phyloP scores from a whole-genome alignment of 2,888 invertebrate genomes.

The Mellilla xanthometata region DNA sequence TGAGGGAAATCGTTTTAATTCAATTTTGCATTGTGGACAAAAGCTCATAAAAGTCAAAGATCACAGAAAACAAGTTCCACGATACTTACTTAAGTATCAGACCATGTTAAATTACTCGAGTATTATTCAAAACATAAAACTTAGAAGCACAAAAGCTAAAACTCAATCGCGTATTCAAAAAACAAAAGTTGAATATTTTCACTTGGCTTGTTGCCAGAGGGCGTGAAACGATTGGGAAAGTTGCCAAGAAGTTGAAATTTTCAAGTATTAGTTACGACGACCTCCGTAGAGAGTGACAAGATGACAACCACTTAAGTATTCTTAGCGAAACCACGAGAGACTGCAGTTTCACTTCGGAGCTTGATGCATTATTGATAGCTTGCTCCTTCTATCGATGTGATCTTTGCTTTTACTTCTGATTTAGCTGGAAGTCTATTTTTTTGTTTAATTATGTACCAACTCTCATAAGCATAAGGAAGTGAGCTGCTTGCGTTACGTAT shows the following conservation, averaged over 20 bases:
- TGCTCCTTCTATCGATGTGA: constrained; percentile 7
- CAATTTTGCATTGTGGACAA: too few relatives aligned
- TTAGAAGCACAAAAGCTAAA: constrained; percentile 13
- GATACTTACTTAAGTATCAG: too few relatives aligned
- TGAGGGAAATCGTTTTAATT: too few relatives aligned
- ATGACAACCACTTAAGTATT: constrained; percentile 39
- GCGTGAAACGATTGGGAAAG: constrained; percentile 33
- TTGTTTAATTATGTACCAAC: not conserved
- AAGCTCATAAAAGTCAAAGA: too few relatives aligned
- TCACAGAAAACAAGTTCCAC: too few relatives aligned
- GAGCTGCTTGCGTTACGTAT: too few relatives aligned
- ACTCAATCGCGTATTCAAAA: constrained; percentile 34
- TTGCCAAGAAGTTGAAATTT: constrained; percentile 47
- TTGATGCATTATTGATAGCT: constrained; percentile 29
- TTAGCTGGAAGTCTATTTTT: not conserved
- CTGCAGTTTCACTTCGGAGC: constrained; percentile 13
- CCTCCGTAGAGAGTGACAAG: constrained; percentile 35
- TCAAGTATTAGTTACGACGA: constrained; percentile 29
- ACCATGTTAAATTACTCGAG: too few relatives aligned
- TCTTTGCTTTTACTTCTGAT: too few relatives aligned
- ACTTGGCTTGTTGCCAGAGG: constrained; percentile 50
- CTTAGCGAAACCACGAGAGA: constrained; percentile 15
- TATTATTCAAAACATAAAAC: not conserved
- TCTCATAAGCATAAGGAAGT: too few relatives aligned
- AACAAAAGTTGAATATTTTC: constrained; percentile 46